A percentile compares a stretch with the other conserved stretches of the same genome.
Conservation (phyloP, 1,140 invertebrate species). For the Caerostris extrusa region DNA sequence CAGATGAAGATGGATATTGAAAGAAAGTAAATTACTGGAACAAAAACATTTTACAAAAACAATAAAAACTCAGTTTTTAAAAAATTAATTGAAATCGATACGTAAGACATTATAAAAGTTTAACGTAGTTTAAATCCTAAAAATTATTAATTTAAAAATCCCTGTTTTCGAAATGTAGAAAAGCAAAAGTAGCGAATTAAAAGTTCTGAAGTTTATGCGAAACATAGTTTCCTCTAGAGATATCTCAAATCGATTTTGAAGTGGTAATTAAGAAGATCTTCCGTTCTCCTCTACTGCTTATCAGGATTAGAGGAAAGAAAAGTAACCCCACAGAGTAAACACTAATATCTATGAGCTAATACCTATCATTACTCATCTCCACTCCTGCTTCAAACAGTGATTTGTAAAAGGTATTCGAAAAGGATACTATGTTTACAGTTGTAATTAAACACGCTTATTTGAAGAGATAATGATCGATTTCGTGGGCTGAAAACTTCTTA, state of each 20-base stretch:
- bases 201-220: not conserved
- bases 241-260: not conserved
- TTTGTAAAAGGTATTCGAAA: not conserved
- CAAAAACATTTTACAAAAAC: too few species aligned
- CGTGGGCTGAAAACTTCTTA: not conserved
- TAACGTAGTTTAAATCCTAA: not conserved
- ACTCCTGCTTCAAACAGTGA: not conserved
- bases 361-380: slow-evolving; percentile 21
- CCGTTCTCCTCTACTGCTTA: slow-evolving; percentile 29
- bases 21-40: too few species aligned
- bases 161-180: not conserved
- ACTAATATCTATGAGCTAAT: slow-evolving; percentile 22
- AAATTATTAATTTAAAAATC: not conserved
- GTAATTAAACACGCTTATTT: slow-evolving; percentile 29
- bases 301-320: slow-evolving; percentile 28
- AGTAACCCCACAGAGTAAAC: not conserved
- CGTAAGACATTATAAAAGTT: too few species aligned
- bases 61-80: too few species aligned
- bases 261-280: slow-evolving; percentile 23
- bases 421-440: not conserved
- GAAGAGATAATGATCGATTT: slow-evolving; percentile 36
- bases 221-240: not conserved
- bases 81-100: too few species aligned
- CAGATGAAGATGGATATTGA: too few species aligned
- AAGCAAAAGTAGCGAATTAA: not conserved